Percentiles rank a stretch among this genome's conserved stretches.
Evolutionary conservation across 2,888 invertebrate genomes (phyloP).

Genomic region (Cheilosia grossa): DNA sequence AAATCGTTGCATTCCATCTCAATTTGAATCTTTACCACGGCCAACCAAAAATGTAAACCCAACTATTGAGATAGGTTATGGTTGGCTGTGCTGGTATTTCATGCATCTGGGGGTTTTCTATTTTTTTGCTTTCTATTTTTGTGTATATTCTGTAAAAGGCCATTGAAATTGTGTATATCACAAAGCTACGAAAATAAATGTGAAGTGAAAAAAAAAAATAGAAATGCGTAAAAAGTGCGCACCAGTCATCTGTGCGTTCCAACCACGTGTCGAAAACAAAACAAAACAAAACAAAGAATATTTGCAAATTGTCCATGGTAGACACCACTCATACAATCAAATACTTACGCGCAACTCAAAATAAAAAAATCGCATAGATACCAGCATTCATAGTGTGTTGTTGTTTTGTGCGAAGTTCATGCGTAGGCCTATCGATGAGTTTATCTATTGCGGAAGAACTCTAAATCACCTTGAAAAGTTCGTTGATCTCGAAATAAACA

Average conservation of each 20-base stretch:
- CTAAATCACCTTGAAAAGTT: slow-evolving; percentile 51
- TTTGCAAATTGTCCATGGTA: slow-evolving; percentile 4
- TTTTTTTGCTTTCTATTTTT: background rate
- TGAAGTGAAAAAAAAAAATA: slow-evolving; percentile 1
- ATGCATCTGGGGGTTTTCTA: background rate
- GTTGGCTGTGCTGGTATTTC: slow-evolving; percentile 26
- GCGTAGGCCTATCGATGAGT: slow-evolving; percentile 30
- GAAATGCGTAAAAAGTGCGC: background rate
- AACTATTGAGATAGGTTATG: slow-evolving; percentile 54
- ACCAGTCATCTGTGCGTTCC: slow-evolving; percentile 12
- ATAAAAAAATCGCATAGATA: background rate
- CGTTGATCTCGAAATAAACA: slow-evolving; percentile 51
- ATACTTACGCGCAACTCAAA: slow-evolving; percentile 18
- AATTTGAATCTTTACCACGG: background rate
- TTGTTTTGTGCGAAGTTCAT: slow-evolving; percentile 12
- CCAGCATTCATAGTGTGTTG: background rate
- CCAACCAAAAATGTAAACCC: background rate
- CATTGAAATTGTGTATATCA: background rate
- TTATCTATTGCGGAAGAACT: slow-evolving; percentile 45
- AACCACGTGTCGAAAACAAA: slow-evolving; percentile 49
- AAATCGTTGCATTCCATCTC: background rate
- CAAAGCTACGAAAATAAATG: background rate
- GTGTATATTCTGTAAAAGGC: background rate
- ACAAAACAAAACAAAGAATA: slow-evolving; percentile 15
- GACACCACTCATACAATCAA: background rate